Conservation (phyloP, 2,113 vertebrate species). For the Oxyruncus cristatus region DNA sequence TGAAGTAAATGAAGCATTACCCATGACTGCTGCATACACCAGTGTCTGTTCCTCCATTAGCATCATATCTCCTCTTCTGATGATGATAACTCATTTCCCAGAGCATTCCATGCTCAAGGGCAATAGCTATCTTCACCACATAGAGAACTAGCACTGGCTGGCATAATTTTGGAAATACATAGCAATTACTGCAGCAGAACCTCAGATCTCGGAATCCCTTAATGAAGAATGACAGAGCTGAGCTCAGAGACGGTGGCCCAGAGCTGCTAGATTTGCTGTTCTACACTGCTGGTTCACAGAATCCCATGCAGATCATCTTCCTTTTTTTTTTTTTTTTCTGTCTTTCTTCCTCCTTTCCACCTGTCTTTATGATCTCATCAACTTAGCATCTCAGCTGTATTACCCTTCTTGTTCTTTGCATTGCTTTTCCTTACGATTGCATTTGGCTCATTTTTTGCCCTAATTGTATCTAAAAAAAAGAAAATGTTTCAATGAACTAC, state of each 20-base stretch:
- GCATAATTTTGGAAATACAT: slow-evolving; percentile 1
- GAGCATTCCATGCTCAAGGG: slow-evolving; percentile 5
- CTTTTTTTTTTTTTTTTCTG: background rate
- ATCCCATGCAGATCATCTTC: background rate
- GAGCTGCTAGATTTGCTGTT: background rate
- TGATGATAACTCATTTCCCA: slow-evolving; percentile 22
- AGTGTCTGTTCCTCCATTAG: background rate
- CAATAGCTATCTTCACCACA: background rate
- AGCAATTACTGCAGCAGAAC: background rate
- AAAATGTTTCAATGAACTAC: background rate
- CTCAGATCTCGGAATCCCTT: background rate
- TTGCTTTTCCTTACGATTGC: background rate
- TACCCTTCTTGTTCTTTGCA: background rate
- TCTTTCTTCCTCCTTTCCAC: background rate
- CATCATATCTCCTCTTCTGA: background rate
- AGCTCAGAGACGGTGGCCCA: background rate
- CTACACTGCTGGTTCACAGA: background rate
- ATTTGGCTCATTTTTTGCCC: background rate
- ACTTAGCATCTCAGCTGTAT: background rate
- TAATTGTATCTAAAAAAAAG: background rate
- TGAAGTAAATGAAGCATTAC: slow-evolving; percentile 31
- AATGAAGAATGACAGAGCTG: background rate
- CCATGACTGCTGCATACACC: background rate
- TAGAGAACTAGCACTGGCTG: background rate
- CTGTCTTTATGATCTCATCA: background rate